Evolutionary conservation across 2,888 invertebrate genomes (phyloP).

Genomic region (Hypomecis punctinalis): DNA sequence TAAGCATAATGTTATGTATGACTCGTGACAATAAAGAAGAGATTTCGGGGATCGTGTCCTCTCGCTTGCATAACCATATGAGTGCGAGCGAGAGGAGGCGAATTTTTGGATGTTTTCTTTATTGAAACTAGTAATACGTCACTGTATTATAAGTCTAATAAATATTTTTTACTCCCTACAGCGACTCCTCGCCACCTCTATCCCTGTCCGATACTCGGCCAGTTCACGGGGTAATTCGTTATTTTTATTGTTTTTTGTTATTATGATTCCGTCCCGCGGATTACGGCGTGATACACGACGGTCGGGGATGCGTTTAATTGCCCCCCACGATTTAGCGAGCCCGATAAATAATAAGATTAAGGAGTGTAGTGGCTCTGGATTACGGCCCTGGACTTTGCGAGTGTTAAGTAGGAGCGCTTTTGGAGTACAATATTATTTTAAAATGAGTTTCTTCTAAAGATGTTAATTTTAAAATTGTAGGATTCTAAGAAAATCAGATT

Average conservation of each 20-base stretch:
- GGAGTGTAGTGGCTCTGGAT: constrained; percentile 65
- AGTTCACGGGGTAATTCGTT: constrained; percentile 82
- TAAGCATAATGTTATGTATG: too few species aligned
- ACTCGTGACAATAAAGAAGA: too few species aligned
- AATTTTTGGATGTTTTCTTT: too few species aligned
- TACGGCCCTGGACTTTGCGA: constrained; percentile 15
- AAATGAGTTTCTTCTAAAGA: too few species aligned
- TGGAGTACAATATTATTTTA: background rate
- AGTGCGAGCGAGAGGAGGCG: too few species aligned
- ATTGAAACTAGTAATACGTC: too few species aligned
- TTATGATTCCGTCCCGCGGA: constrained; percentile 83
- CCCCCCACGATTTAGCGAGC: constrained; percentile 70
- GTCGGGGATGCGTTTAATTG: constrained; percentile 83
- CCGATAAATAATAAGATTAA: constrained; percentile 82
- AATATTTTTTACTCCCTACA: constrained; percentile 14
- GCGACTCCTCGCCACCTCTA: constrained; percentile 52
- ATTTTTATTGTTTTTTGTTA: constrained; percentile 86
- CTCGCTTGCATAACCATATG: too few species aligned
- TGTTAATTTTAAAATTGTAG: too few species aligned
- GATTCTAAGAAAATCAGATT: too few species aligned
- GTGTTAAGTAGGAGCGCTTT: constrained; percentile 3
- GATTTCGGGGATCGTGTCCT: too few species aligned
- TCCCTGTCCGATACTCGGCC: constrained; percentile 69
- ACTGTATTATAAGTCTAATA: background rate
- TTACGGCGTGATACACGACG: constrained; percentile 79